Evolutionary conservation across 2,888 invertebrate species (phyloP), one percentile per base, ranked within the genome.

Genomic region (Barypeithes pellucidus): DNA sequence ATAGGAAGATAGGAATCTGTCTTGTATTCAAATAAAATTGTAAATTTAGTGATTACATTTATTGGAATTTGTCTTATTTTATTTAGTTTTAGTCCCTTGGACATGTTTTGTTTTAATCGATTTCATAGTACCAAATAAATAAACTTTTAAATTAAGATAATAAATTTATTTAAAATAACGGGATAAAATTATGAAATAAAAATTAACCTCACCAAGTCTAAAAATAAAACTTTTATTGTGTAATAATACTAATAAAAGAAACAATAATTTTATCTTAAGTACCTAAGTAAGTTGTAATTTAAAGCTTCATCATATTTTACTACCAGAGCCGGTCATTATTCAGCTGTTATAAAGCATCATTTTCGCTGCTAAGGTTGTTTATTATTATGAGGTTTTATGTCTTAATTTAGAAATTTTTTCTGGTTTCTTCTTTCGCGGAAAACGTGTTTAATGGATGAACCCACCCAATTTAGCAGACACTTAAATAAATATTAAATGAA

Each of bases 341-440:
- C 24, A 50, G 24, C 22, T 20, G 50, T n/a, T 16, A 43, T 50
- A 50, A 24, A 50, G 50, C 22, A 50, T 50, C 22, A 50, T 50
- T 50, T 24, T 12, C 12, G 50, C 50, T 24, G 50, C 50, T n/a
- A 50, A 50, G 50, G 50, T 24, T 50, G 50, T 50, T 22, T 50
- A 50, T 50, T 50, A 22, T 22, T 50, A 50, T 50, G 22, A n/a
- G 50, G 50, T 20, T 50, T 50, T 50, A 50, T 50, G 50, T 50
- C 50, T 50, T 50, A 22, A 50, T 50, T 50, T 50, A 16, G 22
- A 50, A 22, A 50, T 50, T 50, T 50, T 43, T 50, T 50, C n/a
- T 12, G 9, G 47, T 50, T 22, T 50, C 43, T 43, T 43, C 16
- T 43, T 50, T 11, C 20, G 50, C 22, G 2, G n/a, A n/a, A 50